These are phyloP conservation scores for Drosophila quadrilineata DNA, from an alignment of 1,140 invertebrate species.

Conservation along the genomic window DNA sequence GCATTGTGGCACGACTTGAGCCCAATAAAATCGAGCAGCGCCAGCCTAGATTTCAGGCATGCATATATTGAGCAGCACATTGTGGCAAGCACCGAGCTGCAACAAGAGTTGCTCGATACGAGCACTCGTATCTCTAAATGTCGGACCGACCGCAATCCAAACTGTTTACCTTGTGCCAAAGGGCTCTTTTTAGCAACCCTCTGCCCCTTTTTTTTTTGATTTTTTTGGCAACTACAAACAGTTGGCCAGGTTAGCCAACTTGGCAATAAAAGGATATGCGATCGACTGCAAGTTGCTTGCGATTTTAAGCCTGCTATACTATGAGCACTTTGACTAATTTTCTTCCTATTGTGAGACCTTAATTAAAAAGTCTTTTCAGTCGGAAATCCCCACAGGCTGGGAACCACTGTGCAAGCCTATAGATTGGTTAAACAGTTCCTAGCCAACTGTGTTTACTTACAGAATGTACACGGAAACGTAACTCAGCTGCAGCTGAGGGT, in stretches of 20 bases:
- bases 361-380: constrained; percentile 41
- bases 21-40: constrained; percentile 42
- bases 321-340: constrained; percentile 34
- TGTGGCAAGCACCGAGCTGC: constrained; percentile 23
- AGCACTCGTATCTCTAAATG: constrained; percentile 36
- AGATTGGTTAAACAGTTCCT: constrained; percentile 18
- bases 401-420: constrained; percentile 3
- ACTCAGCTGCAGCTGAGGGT: neutral
- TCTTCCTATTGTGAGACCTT: constrained; percentile 32
- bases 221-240: constrained; percentile 43
- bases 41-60: constrained; percentile 47
- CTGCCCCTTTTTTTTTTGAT: neutral
- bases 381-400: neutral
- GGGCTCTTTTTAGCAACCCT: constrained; percentile 2
- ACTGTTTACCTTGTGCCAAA: constrained; percentile 46
- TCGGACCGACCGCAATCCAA: constrained; percentile 35
- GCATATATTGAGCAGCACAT: constrained; percentile 28
- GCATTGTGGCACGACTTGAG: constrained; percentile 42
- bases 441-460: constrained; percentile 9
- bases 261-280: constrained; percentile 30
- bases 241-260: constrained; percentile 25
- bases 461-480: neutral
- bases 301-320: neutral
- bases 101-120: constrained; percentile 12
- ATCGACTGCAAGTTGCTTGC: constrained; percentile 24